Evolutionary conservation across 2,888 invertebrate genomes (phyloP).

Genomic region (Ophion costatus): DNA sequence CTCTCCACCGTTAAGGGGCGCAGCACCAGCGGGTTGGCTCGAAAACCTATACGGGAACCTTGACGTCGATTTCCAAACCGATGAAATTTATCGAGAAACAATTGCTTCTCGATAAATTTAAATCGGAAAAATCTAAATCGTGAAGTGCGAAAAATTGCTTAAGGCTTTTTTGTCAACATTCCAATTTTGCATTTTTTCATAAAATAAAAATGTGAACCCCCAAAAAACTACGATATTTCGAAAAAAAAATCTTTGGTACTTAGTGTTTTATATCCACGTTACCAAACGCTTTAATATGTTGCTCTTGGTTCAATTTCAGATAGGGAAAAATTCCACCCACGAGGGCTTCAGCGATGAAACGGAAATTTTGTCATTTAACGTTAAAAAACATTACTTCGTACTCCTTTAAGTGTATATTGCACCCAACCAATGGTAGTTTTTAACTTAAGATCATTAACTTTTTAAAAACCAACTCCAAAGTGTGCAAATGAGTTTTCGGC

Average conservation of each 20-base stretch:
- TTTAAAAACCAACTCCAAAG: not conserved
- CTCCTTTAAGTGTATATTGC: not conserved
- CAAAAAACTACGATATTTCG: not conserved
- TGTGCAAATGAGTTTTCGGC: not conserved
- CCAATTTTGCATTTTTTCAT: not conserved
- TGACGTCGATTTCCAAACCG: not conserved
- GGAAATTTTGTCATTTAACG: not conserved
- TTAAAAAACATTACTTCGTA: not conserved
- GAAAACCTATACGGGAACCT: not conserved
- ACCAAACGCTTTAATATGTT: not conserved
- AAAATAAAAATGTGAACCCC: not conserved
- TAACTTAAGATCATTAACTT: not conserved
- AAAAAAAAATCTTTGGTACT: not conserved
- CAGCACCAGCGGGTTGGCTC: not conserved
- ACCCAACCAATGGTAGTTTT: not conserved
- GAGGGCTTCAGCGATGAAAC: not conserved
- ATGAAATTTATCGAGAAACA: too few relatives aligned
- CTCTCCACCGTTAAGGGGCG: not conserved
- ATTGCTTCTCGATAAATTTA: too few relatives aligned
- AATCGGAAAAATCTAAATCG: too few relatives aligned
- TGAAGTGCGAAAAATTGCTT: too few relatives aligned
- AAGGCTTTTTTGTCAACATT: not conserved
- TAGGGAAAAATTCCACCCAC: not conserved
- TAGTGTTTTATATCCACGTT: not conserved
- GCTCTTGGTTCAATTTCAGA: not conserved